Conservation (phyloP, 2,113 vertebrate genomes). For the Stomatorhinus ivindoensis region DNA sequence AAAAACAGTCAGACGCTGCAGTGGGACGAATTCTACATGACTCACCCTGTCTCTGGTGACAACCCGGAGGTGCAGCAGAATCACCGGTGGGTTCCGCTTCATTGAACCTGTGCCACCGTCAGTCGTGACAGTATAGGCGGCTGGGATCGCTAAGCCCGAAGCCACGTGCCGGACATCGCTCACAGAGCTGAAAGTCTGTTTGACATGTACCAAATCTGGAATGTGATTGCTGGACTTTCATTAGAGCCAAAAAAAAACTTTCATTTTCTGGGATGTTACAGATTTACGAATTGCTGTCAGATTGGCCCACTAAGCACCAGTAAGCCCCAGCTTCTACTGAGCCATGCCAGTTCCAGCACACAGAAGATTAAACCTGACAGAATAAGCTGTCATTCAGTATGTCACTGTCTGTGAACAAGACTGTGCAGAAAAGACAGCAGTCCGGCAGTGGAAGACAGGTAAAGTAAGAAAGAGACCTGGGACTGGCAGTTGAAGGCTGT, state of each 20-base stretch:
- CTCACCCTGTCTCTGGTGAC: not conserved
- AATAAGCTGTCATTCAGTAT: not conserved
- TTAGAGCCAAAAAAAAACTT: not conserved
- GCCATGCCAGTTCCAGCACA: not conserved
- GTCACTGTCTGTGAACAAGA: not conserved
- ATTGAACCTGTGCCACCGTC: not conserved
- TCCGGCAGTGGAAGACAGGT: not conserved
- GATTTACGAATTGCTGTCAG: not conserved
- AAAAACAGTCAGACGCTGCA: not conserved
- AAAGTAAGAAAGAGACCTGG: not conserved
- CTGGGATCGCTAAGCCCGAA: not conserved
- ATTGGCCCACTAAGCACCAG: not conserved
- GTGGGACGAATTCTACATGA: not conserved
- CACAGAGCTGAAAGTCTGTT: not conserved
- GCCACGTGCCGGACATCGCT: not conserved
- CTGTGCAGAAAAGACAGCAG: not conserved
- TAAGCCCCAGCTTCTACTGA: not conserved
- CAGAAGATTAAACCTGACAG: not conserved
- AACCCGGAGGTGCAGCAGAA: not conserved
- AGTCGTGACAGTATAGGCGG: not conserved
- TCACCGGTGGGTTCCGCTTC: not conserved
- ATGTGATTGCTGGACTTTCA: not conserved
- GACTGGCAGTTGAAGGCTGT: not conserved
- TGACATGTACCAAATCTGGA: not conserved
- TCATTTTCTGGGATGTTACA: not conserved